Evolutionary conservation across 2,888 invertebrate genomes (phyloP).

Genomic region (Eledone cirrhosa): DNA sequence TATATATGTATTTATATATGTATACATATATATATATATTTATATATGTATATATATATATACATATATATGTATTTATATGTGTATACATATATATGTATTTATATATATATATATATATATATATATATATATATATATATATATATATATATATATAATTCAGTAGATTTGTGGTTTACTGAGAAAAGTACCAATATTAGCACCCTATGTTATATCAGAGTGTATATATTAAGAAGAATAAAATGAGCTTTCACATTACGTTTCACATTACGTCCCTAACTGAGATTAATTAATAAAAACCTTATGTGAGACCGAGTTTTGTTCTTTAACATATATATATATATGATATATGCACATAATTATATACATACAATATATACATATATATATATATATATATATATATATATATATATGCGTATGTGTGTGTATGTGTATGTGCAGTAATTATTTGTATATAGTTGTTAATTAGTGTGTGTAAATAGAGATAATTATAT

Average conservation of each 20-base stretch:
- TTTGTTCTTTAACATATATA: too few relatives aligned
- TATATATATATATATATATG: neutral
- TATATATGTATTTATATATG: neutral
- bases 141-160: neutral
- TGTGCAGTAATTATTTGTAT: neutral
- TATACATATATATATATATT: slow-evolving; percentile 2
- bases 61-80: neutral
- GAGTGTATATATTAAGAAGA: too few relatives aligned
- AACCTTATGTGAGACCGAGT: neutral
- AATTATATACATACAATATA: neutral
- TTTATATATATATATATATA: slow-evolving; percentile 21
- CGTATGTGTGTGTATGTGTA: neutral
- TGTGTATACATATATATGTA: neutral
- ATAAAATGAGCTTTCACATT: too few relatives aligned
- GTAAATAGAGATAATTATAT: neutral
- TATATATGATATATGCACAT: neutral
- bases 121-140: slow-evolving; percentile 24
- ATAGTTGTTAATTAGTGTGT: too few relatives aligned
- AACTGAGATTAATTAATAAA: too few relatives aligned
- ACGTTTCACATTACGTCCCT: too few relatives aligned
- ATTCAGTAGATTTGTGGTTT: too few relatives aligned
- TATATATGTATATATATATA: slow-evolving; percentile 11
- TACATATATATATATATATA: neutral
- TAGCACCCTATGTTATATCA: too few relatives aligned
- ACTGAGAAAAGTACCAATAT: too few relatives aligned